Evolutionary conservation across 1,140 invertebrate genomes (phyloP).

Genomic region (Drosophila pandora): DNA sequence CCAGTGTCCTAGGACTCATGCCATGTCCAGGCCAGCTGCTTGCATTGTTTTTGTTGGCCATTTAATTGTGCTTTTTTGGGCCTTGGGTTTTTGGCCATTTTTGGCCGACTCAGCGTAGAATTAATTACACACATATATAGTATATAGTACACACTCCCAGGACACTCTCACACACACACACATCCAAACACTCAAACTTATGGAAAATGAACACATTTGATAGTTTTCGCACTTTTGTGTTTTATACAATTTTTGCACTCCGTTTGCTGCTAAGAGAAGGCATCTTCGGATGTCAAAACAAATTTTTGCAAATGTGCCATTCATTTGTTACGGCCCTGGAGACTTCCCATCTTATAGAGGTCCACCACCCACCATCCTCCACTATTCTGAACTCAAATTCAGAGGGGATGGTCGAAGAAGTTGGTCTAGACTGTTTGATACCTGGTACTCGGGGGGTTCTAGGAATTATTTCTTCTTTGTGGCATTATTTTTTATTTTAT

Average conservation of each 20-base stretch:
- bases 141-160: too few species aligned
- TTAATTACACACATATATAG: constrained; percentile 53
- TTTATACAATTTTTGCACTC: constrained; percentile 57
- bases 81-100: constrained; percentile 23
- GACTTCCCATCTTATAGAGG: neutral
- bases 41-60: constrained; percentile 46
- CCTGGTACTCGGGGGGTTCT: neutral
- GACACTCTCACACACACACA: neutral
- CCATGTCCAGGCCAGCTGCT: constrained; percentile 17
- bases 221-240: constrained; percentile 59
- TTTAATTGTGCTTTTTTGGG: constrained; percentile 71
- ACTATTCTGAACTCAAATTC: too few species aligned
- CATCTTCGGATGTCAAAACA: constrained; percentile 71
- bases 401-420: neutral
- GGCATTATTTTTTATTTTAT: too few species aligned
- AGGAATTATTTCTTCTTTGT: too few species aligned
- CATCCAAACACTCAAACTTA: neutral
- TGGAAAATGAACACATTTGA: constrained; percentile 26
- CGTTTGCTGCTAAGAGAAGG: constrained; percentile 10
- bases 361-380: constrained; percentile 1
- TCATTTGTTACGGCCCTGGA: constrained; percentile 67
- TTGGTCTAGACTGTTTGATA: neutral
- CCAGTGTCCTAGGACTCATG: constrained; percentile 18
- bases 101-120: constrained; percentile 69
- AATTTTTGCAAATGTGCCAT: constrained; percentile 74